A percentile compares a stretch with the other conserved stretches of the same genome.
Conservation (phyloP, 92 coral and sea anemone species). For the Metridium senile region DNA sequence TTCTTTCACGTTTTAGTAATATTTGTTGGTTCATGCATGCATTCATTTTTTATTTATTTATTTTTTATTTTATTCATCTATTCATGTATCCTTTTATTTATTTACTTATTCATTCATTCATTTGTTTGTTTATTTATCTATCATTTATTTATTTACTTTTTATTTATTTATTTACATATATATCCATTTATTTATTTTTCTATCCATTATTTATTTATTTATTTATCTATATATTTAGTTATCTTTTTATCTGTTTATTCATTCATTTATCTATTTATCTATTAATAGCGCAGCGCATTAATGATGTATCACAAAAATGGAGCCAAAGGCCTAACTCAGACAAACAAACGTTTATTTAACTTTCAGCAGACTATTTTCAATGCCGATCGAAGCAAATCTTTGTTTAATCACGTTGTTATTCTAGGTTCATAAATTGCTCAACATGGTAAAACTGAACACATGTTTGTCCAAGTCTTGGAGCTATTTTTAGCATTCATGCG, state of each 20-base stretch:
- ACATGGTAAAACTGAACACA: too few relatives aligned
- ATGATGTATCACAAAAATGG: too few relatives aligned
- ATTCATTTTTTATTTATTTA: not conserved
- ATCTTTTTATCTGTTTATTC: constrained; percentile 66
- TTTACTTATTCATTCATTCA: not conserved
- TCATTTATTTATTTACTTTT: not conserved
- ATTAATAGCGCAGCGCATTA: too few relatives aligned
- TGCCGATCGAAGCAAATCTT: too few relatives aligned
- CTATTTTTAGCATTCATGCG: too few relatives aligned
- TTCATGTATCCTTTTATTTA: not conserved
- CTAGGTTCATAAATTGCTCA: too few relatives aligned
- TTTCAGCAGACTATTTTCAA: too few relatives aligned
- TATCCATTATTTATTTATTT: not conserved
- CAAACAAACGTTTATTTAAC: too few relatives aligned
- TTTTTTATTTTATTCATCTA: not conserved
- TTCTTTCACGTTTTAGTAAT: not conserved
- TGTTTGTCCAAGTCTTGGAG: too few relatives aligned
- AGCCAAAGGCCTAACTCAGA: too few relatives aligned
- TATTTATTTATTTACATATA: not conserved
- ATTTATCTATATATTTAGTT: not conserved
- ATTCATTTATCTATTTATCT: constrained; percentile 6
- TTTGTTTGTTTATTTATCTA: not conserved
- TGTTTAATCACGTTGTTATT: too few relatives aligned
- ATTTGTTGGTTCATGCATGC: not conserved
- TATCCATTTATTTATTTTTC: not conserved